These are phyloP conservation scores for Cuniculus paca DNA, from an alignment of 2,797 vertebrate species.

Conservation along the genomic window DNA sequence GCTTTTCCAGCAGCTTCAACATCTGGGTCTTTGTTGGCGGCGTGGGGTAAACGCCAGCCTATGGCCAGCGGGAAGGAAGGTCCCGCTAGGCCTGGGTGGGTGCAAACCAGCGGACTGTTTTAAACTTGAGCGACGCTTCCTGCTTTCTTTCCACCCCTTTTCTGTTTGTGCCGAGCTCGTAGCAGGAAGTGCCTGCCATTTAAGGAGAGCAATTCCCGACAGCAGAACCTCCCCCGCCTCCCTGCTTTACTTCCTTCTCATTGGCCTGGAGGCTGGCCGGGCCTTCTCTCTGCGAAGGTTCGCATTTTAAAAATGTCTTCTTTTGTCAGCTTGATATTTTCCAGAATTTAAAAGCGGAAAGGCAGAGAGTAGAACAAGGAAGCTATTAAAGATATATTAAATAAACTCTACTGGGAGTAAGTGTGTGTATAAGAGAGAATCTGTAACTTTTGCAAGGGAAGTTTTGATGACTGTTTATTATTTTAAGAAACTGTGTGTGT, in stretches of 20 bases:
- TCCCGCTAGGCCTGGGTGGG: not conserved
- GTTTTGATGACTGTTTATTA: slow-evolving; percentile 85
- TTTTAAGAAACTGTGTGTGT: slow-evolving; percentile 81
- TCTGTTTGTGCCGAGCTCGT: slow-evolving; percentile 7
- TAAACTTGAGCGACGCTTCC: slow-evolving; percentile 57
- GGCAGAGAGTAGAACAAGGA: slow-evolving; percentile 85
- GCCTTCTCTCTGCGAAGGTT: slow-evolving; percentile 57
- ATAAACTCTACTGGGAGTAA: slow-evolving; percentile 86
- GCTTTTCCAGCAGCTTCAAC: not conserved
- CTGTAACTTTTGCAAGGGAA: slow-evolving; percentile 76
- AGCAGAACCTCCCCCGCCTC: not conserved
- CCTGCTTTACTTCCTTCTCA: not conserved
- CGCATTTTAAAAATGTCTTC: slow-evolving; percentile 80
- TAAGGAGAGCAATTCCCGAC: slow-evolving; percentile 76
- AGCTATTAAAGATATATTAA: slow-evolving; percentile 89
- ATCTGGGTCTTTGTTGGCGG: not conserved
- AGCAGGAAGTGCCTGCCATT: slow-evolving; percentile 83
- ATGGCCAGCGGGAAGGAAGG: not conserved
- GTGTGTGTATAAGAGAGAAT: slow-evolving; percentile 75
- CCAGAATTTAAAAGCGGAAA: slow-evolving; percentile 88
- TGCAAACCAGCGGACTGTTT: rapidly evolving
- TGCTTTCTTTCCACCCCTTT: not conserved
- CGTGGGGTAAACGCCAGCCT: not conserved
- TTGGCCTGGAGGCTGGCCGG: slow-evolving; percentile 66
- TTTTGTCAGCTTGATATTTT: slow-evolving; percentile 88